phyloP scores from a whole-genome alignment of 2,888 invertebrate genomes.

The Conomelus anceps region DNA sequence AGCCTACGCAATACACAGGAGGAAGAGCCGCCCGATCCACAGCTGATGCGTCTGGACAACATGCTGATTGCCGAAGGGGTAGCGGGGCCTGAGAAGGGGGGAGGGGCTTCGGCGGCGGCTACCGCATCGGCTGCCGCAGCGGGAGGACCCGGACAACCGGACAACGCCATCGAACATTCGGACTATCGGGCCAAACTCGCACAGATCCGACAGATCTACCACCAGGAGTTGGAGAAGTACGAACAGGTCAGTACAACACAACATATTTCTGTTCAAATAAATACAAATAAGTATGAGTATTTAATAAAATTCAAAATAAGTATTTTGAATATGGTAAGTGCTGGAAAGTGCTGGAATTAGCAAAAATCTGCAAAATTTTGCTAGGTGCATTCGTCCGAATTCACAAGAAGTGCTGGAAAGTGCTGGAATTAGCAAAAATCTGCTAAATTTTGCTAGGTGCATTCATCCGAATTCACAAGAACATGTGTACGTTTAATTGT shows the following conservation, averaged over 20 bases:
- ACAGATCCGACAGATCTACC: conserved; percentile 97
- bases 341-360: too few relatives aligned
- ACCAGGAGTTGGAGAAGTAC: conserved; percentile 98
- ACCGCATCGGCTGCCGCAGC: conserved; percentile 80
- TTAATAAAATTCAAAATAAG: too few relatives aligned
- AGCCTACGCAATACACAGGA: conserved; percentile 95
- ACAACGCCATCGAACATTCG: conserved; percentile 97
- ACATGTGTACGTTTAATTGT: too few relatives aligned
- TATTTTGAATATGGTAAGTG: too few relatives aligned
- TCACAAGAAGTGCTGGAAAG: too few relatives aligned
- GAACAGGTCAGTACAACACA: conserved; percentile 64
- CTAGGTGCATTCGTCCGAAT: too few relatives aligned
- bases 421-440: too few relatives aligned
- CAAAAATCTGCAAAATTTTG: too few relatives aligned
- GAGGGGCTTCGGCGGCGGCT: conserved; percentile 79
- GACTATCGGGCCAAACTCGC: conserved; percentile 98
- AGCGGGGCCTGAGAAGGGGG: conserved; percentile 91
- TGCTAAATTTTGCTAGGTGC: too few relatives aligned
- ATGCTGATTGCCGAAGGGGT: conserved; percentile 99
- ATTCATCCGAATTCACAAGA: too few relatives aligned
- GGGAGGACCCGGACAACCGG: conserved; percentile 67
- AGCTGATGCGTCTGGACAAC: conserved; percentile 96
- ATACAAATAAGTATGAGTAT: too few relatives aligned
- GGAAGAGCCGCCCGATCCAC: conserved; percentile 96
- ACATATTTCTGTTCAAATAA: too few relatives aligned